Evolutionary conservation across 1,140 invertebrate genomes (phyloP).

Genomic region (Sinella curviseta): DNA sequence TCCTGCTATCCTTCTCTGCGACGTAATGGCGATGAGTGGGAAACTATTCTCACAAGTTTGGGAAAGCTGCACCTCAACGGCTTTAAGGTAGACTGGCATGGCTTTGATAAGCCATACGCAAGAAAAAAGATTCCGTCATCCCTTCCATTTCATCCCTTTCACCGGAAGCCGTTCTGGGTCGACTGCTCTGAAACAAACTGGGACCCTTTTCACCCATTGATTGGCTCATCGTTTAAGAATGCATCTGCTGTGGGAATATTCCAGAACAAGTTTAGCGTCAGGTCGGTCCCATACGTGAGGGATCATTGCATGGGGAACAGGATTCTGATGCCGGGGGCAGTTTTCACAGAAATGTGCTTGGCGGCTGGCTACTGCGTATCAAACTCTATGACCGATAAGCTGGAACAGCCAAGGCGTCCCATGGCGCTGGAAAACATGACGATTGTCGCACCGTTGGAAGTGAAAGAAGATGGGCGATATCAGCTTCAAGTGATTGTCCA

Average conservation of each 20-base stretch:
- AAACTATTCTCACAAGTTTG: background rate
- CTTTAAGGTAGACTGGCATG: background rate
- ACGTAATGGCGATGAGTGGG: background rate
- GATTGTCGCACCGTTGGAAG: background rate
- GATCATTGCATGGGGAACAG: background rate
- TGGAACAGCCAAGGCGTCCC: no score
- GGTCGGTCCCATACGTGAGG: background rate
- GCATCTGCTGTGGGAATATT: background rate
- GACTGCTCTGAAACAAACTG: background rate
- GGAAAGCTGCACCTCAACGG: background rate
- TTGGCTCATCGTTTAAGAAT: background rate
- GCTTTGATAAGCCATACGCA: background rate
- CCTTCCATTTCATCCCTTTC: background rate
- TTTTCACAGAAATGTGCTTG: constrained; percentile 5
- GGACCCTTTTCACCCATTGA: background rate
- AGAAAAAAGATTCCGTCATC: background rate
- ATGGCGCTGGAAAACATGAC: background rate
- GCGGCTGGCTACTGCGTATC: background rate
- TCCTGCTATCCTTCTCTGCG: background rate
- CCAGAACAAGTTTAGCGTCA: background rate
- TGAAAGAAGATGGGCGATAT: background rate
- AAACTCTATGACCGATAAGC: background rate
- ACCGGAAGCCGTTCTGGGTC: background rate
- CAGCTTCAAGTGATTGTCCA: background rate
- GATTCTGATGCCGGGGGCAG: background rate